A percentile compares a stretch with the other conserved stretches of the same genome.
phyloP scores from a whole-genome alignment of 2,113 vertebrate genomes.

The Callaeas wilsoni region DNA sequence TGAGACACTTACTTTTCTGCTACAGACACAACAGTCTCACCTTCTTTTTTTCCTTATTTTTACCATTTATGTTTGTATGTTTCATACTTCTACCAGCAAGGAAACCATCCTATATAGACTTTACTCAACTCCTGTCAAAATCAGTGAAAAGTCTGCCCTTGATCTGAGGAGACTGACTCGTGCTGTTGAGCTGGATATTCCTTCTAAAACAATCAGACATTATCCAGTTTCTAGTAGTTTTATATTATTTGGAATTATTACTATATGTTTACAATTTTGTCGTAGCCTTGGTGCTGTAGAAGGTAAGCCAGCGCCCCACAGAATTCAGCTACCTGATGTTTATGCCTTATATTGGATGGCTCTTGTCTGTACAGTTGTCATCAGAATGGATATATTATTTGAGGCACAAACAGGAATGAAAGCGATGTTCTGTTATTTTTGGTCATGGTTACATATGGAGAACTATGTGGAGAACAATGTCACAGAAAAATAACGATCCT shows the following conservation, averaged over 20 bases:
- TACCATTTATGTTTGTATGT: neutral
- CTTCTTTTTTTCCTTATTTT: neutral
- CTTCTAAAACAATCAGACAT: neutral
- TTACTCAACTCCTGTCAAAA: neutral
- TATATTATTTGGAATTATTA: neutral
- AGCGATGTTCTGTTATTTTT: neutral
- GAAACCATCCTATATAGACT: neutral
- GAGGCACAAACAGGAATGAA: neutral
- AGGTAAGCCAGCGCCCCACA: neutral
- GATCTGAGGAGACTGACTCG: neutral
- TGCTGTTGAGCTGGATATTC: neutral
- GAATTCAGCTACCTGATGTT: neutral
- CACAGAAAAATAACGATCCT: neutral
- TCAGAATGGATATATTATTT: neutral
- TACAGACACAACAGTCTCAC: neutral
- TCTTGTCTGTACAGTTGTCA: neutral
- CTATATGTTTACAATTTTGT: neutral
- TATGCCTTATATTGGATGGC: neutral
- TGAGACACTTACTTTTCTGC: neutral
- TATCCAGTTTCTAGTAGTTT: neutral
- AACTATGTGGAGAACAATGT: neutral
- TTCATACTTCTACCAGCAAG: neutral
- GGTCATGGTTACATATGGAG: neutral
- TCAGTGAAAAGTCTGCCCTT: neutral
- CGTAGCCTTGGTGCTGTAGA: rapidly evolving